These are phyloP conservation scores for Charina bottae DNA, from an alignment of 2,113 vertebrate genomes.

Conservation along the genomic window DNA sequence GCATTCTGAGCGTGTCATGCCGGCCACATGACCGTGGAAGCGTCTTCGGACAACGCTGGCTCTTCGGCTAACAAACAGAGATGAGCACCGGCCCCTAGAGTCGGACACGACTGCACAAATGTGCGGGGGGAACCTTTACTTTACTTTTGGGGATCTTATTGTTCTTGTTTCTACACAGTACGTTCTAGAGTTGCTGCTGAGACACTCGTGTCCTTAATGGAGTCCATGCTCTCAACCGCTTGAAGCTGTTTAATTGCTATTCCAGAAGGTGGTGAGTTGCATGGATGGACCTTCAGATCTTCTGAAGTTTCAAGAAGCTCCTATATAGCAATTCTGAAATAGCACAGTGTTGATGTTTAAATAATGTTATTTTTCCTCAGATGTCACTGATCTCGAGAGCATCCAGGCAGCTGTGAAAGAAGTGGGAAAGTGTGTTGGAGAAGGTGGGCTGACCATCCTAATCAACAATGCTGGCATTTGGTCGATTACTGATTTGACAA, in stretches of 20 bases:
- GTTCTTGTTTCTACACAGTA: background rate
- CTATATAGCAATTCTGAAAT: background rate
- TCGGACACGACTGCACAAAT: too few relatives aligned
- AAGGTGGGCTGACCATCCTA: background rate
- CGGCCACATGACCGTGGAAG: too few relatives aligned
- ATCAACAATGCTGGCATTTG: background rate
- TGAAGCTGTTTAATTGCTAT: background rate
- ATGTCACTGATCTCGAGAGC: background rate
- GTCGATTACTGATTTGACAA: background rate
- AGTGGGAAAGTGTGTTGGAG: background rate
- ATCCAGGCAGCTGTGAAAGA: background rate
- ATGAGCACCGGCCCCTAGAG: too few relatives aligned
- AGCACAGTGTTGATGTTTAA: background rate
- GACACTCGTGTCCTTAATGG: background rate
- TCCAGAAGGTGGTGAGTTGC: background rate
- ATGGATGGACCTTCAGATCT: background rate
- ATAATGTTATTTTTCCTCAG: background rate
- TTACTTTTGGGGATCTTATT: background rate
- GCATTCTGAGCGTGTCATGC: too few relatives aligned
- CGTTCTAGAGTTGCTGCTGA: background rate
- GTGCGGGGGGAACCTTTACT: too few relatives aligned
- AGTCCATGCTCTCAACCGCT: background rate
- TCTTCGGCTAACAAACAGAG: too few relatives aligned
- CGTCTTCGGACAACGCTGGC: too few relatives aligned
- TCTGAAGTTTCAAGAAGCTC: background rate